Conservation (phyloP, 2,888 invertebrate genomes). For the Plagiodera versicolora region DNA sequence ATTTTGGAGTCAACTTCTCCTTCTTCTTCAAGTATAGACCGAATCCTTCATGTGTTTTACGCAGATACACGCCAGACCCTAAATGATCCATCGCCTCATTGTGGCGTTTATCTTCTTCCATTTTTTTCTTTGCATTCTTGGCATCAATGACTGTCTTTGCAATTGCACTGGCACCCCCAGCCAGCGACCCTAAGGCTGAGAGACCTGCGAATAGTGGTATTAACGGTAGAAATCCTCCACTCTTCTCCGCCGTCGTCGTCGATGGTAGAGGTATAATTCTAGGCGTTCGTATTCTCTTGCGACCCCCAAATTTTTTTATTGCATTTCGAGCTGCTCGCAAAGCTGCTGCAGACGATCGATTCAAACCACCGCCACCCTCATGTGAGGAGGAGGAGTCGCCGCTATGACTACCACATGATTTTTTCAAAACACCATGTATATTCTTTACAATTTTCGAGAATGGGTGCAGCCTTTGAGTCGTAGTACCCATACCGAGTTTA, state of each 20-base stretch:
- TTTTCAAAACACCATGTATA: background rate
- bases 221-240: slow-evolving; percentile 40
- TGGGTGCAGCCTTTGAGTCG: background rate
- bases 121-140: slow-evolving; percentile 41
- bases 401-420: background rate
- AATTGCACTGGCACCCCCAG: slow-evolving; percentile 46
- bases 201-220: slow-evolving; percentile 39
- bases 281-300: background rate
- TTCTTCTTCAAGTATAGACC: slow-evolving; percentile 31
- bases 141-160: slow-evolving; percentile 45
- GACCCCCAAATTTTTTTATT: background rate
- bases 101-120: slow-evolving; percentile 44
- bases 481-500: slow-evolving; percentile 18
- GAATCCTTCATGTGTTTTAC: slow-evolving; percentile 34
- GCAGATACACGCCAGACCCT: slow-evolving; percentile 42
- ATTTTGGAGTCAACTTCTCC: slow-evolving; percentile 1
- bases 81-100: slow-evolving; percentile 48
- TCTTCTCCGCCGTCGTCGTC: slow-evolving; percentile 25
- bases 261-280: slow-evolving; percentile 39
- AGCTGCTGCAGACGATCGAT: background rate
- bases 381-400: background rate
- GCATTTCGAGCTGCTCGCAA: background rate
- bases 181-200: slow-evolving; percentile 28
- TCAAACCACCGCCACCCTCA: background rate
- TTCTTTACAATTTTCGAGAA: background rate